phyloP scores from a whole-genome alignment of 92 coral and sea anemone species.

The Muricea muricata region DNA sequence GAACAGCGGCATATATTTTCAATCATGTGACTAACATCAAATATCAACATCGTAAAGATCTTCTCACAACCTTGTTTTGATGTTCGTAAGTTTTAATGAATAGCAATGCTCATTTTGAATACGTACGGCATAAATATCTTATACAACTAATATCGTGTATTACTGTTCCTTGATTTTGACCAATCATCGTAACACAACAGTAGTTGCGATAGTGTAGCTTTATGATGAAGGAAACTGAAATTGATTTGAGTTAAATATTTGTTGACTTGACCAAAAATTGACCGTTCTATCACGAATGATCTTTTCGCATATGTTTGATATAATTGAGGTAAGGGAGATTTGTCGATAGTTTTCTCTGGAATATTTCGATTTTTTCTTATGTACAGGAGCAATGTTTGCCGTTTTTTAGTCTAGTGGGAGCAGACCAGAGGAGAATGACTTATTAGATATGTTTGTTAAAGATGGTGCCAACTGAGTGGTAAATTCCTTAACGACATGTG shows the following conservation, averaged over 20 bases:
- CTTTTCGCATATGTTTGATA: constrained; percentile 33
- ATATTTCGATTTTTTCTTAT: constrained; percentile 57
- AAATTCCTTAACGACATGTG: constrained; percentile 39
- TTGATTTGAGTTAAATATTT: constrained; percentile 1
- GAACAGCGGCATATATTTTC: no score
- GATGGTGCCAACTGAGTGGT: constrained; percentile 52
- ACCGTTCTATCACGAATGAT: constrained; percentile 27
- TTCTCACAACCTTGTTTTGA: no score
- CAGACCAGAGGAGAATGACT: constrained; percentile 42
- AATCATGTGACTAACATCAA: no score
- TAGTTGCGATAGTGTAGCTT: constrained; percentile 9
- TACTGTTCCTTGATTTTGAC: background rate
- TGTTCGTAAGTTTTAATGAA: no score
- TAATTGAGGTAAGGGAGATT: constrained; percentile 37
- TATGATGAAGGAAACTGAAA: background rate
- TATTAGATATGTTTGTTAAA: constrained; percentile 44
- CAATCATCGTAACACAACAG: constrained; percentile 7
- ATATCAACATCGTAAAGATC: no score
- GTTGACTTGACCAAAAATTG: constrained; percentile 6
- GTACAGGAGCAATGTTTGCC: constrained; percentile 66
- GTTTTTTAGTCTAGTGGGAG: constrained; percentile 56
- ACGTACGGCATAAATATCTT: no score
- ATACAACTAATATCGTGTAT: no score
- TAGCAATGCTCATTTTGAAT: no score
- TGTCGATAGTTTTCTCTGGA: constrained; percentile 57